Conservation (phyloP, 2,888 invertebrate species). For the Cryptocephalus primarius region DNA sequence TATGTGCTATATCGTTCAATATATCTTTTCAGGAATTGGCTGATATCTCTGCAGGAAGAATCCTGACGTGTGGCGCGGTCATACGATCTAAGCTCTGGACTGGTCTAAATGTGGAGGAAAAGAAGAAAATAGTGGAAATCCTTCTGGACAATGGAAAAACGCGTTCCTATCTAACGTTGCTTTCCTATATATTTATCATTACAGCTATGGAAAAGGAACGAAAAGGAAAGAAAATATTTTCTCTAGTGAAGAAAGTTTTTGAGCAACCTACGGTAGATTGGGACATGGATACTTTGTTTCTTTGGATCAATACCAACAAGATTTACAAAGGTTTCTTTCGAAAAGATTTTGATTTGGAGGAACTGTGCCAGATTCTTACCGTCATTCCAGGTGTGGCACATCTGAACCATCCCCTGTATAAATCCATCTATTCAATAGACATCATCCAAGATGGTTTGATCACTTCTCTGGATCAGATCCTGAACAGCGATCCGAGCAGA, state of each 20-base stretch:
- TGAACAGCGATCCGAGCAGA: constrained; percentile 21
- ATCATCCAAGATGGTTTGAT: too few relatives aligned
- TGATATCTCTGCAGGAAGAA: constrained; percentile 59
- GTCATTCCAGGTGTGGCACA: too few relatives aligned
- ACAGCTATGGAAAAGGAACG: constrained; percentile 48
- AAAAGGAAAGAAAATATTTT: constrained; percentile 41
- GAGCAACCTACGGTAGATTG: constrained; percentile 53
- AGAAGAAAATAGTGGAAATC: constrained; percentile 37
- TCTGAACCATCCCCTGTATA: background rate
- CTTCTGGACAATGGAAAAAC: constrained; percentile 46
- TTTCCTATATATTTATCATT: constrained; percentile 49
- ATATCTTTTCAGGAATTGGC: constrained; percentile 52
- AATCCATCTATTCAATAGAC: too few relatives aligned
- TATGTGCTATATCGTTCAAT: too few relatives aligned
- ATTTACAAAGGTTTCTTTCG: too few relatives aligned
- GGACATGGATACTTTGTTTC: constrained; percentile 52
- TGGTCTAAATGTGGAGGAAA: constrained; percentile 40
- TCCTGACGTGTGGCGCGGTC: constrained; percentile 59
- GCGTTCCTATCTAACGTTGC: constrained; percentile 49
- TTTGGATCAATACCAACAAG: constrained; percentile 16
- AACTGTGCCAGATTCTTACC: too few relatives aligned
- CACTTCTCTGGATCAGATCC: too few relatives aligned
- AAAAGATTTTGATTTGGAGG: too few relatives aligned
- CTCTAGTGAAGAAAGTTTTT: constrained; percentile 47
- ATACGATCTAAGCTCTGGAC: constrained; percentile 52